A percentile compares a stretch with the other conserved stretches of the same genome.
Conservation (phyloP, 2,888 invertebrate species). For the Phytoseiulus persimilis region DNA sequence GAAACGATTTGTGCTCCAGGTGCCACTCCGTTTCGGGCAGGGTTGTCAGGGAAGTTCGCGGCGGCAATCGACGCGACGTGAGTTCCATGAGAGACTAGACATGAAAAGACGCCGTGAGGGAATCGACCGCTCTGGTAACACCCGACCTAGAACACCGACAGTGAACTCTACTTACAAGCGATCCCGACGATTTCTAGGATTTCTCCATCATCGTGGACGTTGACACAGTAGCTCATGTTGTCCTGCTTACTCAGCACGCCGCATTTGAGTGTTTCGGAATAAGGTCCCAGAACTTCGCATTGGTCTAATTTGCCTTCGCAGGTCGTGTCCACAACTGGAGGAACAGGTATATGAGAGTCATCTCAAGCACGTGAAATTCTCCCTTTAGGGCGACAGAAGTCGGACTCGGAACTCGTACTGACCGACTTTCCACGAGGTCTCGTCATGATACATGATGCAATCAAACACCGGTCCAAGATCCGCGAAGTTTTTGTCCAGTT, state of each 20-base stretch:
- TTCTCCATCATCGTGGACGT: slow-evolving; percentile 82
- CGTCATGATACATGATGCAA: slow-evolving; percentile 85
- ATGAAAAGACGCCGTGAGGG: no score
- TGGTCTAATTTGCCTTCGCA: slow-evolving; percentile 70
- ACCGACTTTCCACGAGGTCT: slow-evolving; percentile 68
- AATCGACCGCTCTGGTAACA: no score
- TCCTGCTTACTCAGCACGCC: slow-evolving; percentile 61
- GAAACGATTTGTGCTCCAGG: slow-evolving; percentile 92
- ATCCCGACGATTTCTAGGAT: slow-evolving; percentile 83
- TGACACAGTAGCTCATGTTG: slow-evolving; percentile 71
- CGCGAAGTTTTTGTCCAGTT: slow-evolving; percentile 73
- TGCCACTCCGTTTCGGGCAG: slow-evolving; percentile 84
- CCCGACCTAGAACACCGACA: background rate
- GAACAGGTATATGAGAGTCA: background rate
- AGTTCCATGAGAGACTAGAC: slow-evolving; percentile 86
- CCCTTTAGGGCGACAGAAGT: no score
- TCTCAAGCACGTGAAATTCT: slow-evolving; percentile 42
- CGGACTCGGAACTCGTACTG: slow-evolving; percentile 43
- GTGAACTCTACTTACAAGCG: slow-evolving; percentile 61
- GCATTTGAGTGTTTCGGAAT: slow-evolving; percentile 67
- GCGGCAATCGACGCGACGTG: slow-evolving; percentile 95
- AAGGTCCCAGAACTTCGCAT: slow-evolving; percentile 71
- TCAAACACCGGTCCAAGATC: slow-evolving; percentile 85
- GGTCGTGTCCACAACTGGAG: slow-evolving; percentile 71
- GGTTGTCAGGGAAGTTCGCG: slow-evolving; percentile 73